These are phyloP conservation scores for Drepanosiphum platanoidis DNA, from an alignment of 2,888 invertebrate genomes.

Conservation along the genomic window DNA sequence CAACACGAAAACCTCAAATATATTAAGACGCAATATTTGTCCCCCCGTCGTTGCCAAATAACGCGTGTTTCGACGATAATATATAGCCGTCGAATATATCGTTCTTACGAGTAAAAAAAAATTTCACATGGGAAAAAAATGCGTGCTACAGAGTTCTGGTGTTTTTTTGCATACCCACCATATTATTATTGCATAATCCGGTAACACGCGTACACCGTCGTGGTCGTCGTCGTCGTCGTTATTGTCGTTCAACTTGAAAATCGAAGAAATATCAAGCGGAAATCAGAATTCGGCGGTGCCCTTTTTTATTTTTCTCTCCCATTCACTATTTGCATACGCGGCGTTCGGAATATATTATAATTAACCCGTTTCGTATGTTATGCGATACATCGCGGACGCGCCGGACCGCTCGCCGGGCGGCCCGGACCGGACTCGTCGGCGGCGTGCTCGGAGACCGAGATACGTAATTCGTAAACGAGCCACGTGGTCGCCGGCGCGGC, in stretches of 20 bases:
- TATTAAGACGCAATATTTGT: too few relatives aligned
- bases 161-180: neutral
- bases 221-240: too few relatives aligned
- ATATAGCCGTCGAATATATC: too few relatives aligned
- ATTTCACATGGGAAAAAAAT: too few relatives aligned
- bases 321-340: neutral
- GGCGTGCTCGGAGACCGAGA: too few relatives aligned
- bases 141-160: neutral
- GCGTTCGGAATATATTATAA: neutral
- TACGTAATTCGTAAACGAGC: neutral
- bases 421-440: neutral
- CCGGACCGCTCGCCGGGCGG: neutral
- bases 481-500: slow-evolving; percentile 7
- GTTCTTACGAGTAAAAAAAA: too few relatives aligned
- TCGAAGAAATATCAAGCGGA: neutral
- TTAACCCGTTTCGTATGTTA: neutral
- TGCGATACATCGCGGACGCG: neutral
- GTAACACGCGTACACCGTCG: neutral
- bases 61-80: too few relatives aligned
- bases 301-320: too few relatives aligned
- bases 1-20: too few relatives aligned
- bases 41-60: too few relatives aligned
- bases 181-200: neutral
- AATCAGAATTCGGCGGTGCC: neutral
- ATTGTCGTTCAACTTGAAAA: neutral